Evolutionary conservation across 2,888 invertebrate species (phyloP), one percentile per base, ranked within the genome.

Genomic region (Ichneumoninae sp.): DNA sequence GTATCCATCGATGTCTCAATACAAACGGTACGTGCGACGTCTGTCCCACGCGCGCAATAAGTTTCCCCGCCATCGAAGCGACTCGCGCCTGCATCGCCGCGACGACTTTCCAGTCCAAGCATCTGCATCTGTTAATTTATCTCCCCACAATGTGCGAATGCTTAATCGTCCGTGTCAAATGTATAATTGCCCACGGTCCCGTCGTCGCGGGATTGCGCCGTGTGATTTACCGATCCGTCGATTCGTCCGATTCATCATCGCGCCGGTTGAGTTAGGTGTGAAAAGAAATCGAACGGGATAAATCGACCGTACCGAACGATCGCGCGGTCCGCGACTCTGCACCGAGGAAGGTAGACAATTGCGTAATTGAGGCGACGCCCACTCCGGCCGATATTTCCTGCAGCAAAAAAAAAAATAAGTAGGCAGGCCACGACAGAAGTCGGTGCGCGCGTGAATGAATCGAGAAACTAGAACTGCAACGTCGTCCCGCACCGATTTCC

Each of bases 161-260:
- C 83, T 88, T 88, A 90, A 90, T 90, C 90, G 88, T 86, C 86
- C 85, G 80, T 86, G 87, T 85, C 87, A 87, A 84, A 78, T 86
- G 86, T 89, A 54, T 90, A 91, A 90, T 91, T 89, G 90, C 87
- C 87, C 86, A 88, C 88, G 87, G 86, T 86, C 87, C 84, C 22
- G 16, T 8, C 52, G 78, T 89, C 86, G 82, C 79, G 87, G 86
- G n/a, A 19, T 36, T 52, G 71, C 26, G 26, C 22, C 86, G 87
- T 82, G 86, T 87, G 90, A 92, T 92, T 92, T 92, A 91, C 88
- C 86, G 90, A 86, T 86, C 86, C 68, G 82, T 72, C 75, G 83
- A 30, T 54, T 36, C 70, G 22, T 50, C 71, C 52, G 26, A n/a
- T 79, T 62, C 13, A 65, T 79, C 72, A 72, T 47, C 40, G 10